Evolutionary conservation across 2,113 vertebrate genomes (phyloP).

Genomic region (Pygoscelis adeliae): DNA sequence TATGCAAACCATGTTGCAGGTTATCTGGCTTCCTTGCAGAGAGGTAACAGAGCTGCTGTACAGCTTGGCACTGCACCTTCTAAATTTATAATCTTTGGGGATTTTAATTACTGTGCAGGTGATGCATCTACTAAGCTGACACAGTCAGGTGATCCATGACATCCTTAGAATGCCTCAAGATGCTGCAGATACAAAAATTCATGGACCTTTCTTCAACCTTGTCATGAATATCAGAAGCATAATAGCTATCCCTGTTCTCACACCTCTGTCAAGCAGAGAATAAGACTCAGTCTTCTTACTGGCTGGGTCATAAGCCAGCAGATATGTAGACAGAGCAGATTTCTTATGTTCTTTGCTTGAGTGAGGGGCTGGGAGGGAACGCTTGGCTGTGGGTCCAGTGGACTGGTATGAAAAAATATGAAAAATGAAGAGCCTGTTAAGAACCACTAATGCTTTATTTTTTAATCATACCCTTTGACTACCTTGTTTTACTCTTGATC

Average conservation of each 20-base stretch:
- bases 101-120: conserved; percentile 20
- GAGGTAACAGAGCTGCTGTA: background rate
- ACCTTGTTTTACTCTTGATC: background rate
- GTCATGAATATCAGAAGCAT: background rate
- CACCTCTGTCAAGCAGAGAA: background rate
- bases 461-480: background rate
- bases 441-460: background rate
- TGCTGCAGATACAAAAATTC: background rate
- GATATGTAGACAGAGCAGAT: background rate
- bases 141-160: background rate
- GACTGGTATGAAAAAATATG: background rate
- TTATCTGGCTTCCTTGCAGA: background rate
- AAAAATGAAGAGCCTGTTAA: background rate
- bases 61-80: background rate
- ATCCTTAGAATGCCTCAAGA: background rate
- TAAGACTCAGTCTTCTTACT: background rate
- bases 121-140: background rate
- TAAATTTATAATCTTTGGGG: background rate
- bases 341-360: background rate
- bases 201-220: background rate
- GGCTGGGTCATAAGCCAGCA: background rate
- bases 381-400: background rate
- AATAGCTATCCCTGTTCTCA: background rate
- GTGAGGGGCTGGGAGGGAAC: background rate
- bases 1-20: background rate